Evolutionary conservation across 2,797 vertebrate genomes (phyloP).

Genomic region (Macrochelys suwanniensis): DNA sequence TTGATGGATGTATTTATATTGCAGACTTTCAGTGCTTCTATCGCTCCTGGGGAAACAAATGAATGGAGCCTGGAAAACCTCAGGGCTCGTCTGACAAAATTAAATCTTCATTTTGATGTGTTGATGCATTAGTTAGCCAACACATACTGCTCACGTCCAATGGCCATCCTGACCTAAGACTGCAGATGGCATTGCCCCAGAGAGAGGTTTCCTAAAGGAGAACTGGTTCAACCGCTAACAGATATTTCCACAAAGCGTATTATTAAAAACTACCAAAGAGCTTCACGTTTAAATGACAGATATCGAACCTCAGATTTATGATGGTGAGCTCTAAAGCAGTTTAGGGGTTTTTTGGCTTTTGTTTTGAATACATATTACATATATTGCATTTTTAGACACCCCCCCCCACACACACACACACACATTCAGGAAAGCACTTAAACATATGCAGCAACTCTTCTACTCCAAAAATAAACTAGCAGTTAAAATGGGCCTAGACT

Average conservation of each 20-base stretch:
- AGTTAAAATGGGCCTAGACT: background rate
- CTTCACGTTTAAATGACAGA: background rate
- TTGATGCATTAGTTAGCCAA: background rate
- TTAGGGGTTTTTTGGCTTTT: background rate
- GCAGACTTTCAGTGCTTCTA: background rate
- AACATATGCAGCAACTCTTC: background rate
- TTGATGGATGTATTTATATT: background rate
- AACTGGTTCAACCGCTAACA: background rate
- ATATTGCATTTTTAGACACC: background rate
- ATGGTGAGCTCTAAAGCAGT: background rate
- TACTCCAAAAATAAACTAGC: too few species aligned
- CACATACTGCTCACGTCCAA: background rate
- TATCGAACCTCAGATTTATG: background rate
- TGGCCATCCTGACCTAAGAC: background rate
- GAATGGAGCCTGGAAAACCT: rapidly evolving
- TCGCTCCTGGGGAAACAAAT: background rate
- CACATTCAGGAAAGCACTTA: background rate
- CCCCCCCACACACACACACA: background rate
- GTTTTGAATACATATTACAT: background rate
- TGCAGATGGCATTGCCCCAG: background rate
- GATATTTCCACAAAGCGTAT: background rate
- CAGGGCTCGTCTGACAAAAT: background rate
- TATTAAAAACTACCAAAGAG: background rate
- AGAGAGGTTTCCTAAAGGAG: background rate
- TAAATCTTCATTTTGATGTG: background rate